Evolutionary conservation across 2,888 invertebrate genomes (phyloP), one percentile per base, ranked within the genome.

Genomic region (Tetrapedia diversipes): DNA sequence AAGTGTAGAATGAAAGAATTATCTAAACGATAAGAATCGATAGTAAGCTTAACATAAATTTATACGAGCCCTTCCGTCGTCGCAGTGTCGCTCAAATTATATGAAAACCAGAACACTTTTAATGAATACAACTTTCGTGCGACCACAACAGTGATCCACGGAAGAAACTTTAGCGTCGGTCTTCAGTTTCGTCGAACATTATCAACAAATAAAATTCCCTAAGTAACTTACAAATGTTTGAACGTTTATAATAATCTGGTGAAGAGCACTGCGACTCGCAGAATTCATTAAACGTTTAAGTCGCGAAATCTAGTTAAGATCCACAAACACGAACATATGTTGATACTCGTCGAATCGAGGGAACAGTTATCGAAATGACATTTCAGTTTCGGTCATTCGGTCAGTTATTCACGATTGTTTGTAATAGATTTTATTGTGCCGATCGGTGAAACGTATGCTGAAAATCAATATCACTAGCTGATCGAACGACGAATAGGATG

Each of bases 251-350:
- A 22, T 8, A 14, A 16, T 4, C 11, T 22, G 14, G 19, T 57
- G 63, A 57, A 45, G 16, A n/a, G 24, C 41, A 47, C 57, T 45
- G 63, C 1, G 10, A 16, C 29, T 14, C 16, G 51, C 60, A n/a
- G 51, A 51, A 57, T 61, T 45, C 32, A 24, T 29, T 19, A 45
- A 43, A 47, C 49, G 63, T 22, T 57, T 24, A 19, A 63, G 11
- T 47, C 71, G 60, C 22, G 29, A 39, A 27, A 61, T 49, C 49
- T 37, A 27, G 51, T 76, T 76, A 63, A 77, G 39, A 68, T 47
- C 47, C 49, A 64, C 45, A 65, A 68, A 60, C 11, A 47, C n/a
- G 68, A 61, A 54, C 79, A 79, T 79, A 67, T 79, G 79, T 51
- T 54, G 51, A 14, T 19, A 24, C 47, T 24, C 37, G 27, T 24